Percentiles rank a stretch among this genome's conserved stretches.
Conservation (phyloP, 2,113 vertebrate genomes). For the Halichoeres trimaculatus region DNA sequence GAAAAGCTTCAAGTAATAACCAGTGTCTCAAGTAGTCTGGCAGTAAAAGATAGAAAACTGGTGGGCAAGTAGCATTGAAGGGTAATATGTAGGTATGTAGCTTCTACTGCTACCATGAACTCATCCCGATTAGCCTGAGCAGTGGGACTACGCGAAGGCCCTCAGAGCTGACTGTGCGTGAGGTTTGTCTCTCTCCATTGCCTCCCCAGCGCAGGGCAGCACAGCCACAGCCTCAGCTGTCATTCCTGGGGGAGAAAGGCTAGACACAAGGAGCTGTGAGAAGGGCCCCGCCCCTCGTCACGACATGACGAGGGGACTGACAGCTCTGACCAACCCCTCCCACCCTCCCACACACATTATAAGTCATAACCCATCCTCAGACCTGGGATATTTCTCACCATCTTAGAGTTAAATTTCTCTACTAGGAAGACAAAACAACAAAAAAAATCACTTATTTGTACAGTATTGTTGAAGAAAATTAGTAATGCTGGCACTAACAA, state of each 20-base stretch:
- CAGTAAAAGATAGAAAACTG: slow-evolving; percentile 32
- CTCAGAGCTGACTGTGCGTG: slow-evolving; percentile 69
- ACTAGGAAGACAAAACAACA: slow-evolving; percentile 25
- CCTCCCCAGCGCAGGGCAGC: slow-evolving; percentile 68
- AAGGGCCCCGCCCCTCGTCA: slow-evolving; percentile 69
- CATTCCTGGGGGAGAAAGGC: slow-evolving; percentile 82
- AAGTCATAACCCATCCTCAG: neutral
- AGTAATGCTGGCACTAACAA: slow-evolving; percentile 20
- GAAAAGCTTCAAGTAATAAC: slow-evolving; percentile 25
- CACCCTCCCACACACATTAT: slow-evolving; percentile 43
- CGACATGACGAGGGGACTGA: slow-evolving; percentile 60
- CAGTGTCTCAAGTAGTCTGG: slow-evolving; percentile 27
- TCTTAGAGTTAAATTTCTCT: slow-evolving; percentile 28
- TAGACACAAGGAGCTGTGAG: slow-evolving; percentile 84
- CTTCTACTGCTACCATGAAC: slow-evolving; percentile 73
- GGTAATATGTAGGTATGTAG: slow-evolving; percentile 49
- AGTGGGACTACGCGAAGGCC: slow-evolving; percentile 69
- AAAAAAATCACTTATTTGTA: slow-evolving; percentile 15
- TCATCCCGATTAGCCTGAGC: slow-evolving; percentile 73
- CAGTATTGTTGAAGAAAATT: neutral
- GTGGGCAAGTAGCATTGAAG: slow-evolving; percentile 50
- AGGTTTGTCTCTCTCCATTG: slow-evolving; percentile 75
- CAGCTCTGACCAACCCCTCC: slow-evolving; percentile 56
- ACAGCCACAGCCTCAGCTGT: slow-evolving; percentile 77
- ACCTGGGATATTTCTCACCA: neutral